Evolutionary conservation across 2,113 vertebrate species (phyloP), one percentile per base, ranked within the genome.

Genomic region (Pseudorasbora parva): DNA sequence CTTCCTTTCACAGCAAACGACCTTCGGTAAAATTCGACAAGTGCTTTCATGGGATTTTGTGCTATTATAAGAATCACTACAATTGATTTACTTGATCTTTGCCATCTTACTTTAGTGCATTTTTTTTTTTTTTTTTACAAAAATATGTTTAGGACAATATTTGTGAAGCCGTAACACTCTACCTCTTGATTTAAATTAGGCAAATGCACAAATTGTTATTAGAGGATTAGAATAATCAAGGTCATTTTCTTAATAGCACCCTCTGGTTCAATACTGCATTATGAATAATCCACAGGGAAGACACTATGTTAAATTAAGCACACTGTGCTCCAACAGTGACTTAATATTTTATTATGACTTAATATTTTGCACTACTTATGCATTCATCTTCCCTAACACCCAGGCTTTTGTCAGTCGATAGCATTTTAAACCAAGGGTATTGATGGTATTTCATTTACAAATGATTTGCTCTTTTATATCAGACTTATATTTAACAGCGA

Each of bases 281-380:
- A 92, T 95, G 93, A 96, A 96, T 95, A 95, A 96, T 95, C 95
- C 93, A 94, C 88, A 84, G 59, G 92, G 83, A 79, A 64, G 59
- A 79, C 59, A 21, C 56, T 15, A 9, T 78, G 77, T 79, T 79
- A 79, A 30, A 33, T 64, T 64, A 79, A 79, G 77, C 59, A 64
- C 59, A 49, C 43, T 66, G 17, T 66, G n/a, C 41, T 66, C 41
- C 23, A 66, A 49, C 59, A 21, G 57, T 25, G 77, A 30, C 77
- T 66, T 79, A 79, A 78, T 78, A 56, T 57, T 57, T 77, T 77
- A 77, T 77, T 54, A 57, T 33, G 27, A 77, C 74, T 77, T 76
- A 75, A 41, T 77, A 60, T 78, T 60, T 78, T 27, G 37, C n/a
- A 1, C 11, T 37, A 92, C 92, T 91, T 86, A 86, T 19, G 88